Percentiles rank a stretch among this genome's conserved stretches.
Conservation (phyloP, 2,888 invertebrate genomes). For the Diarsia dahlii region DNA sequence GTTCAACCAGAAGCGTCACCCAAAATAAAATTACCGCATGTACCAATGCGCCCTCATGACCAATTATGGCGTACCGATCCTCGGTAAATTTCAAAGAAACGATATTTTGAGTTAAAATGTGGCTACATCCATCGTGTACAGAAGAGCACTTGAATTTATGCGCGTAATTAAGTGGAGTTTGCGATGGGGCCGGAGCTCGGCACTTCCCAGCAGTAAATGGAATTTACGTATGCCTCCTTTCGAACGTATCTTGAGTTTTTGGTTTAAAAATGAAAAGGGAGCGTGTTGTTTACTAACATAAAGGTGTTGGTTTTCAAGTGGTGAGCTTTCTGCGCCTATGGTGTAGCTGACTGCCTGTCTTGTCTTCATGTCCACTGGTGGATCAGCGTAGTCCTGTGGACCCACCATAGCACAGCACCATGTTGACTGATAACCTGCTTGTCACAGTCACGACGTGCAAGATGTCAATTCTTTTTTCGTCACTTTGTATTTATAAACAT, state of each 20-base stretch:
- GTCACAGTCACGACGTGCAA: too few relatives aligned
- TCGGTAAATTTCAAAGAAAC: constrained; percentile 72
- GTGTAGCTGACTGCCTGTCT: not conserved
- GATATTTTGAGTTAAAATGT: constrained; percentile 85
- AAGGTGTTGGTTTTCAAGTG: constrained; percentile 33
- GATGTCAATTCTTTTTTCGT: too few relatives aligned
- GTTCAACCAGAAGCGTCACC: constrained; percentile 32
- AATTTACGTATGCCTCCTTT: constrained; percentile 89
- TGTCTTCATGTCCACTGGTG: too few relatives aligned
- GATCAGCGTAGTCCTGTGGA: too few relatives aligned
- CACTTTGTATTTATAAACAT: too few relatives aligned
- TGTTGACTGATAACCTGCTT: too few relatives aligned
- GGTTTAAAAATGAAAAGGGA: constrained; percentile 68
- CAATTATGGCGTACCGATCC: constrained; percentile 52
- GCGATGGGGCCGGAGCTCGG: constrained; percentile 86
- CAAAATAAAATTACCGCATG: constrained; percentile 38
- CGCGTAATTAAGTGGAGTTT: constrained; percentile 90
- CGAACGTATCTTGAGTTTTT: constrained; percentile 80
- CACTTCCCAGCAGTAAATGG: constrained; percentile 89
- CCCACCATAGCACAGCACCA: too few relatives aligned
- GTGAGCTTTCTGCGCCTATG: constrained; percentile 17
- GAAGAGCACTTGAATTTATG: constrained; percentile 89
- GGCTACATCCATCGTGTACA: constrained; percentile 86
- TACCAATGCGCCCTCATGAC: constrained; percentile 47
- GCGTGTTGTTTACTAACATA: constrained; percentile 58